Evolutionary conservation across 2,888 invertebrate genomes (phyloP).

Genomic region (Harpalus rubripes): DNA sequence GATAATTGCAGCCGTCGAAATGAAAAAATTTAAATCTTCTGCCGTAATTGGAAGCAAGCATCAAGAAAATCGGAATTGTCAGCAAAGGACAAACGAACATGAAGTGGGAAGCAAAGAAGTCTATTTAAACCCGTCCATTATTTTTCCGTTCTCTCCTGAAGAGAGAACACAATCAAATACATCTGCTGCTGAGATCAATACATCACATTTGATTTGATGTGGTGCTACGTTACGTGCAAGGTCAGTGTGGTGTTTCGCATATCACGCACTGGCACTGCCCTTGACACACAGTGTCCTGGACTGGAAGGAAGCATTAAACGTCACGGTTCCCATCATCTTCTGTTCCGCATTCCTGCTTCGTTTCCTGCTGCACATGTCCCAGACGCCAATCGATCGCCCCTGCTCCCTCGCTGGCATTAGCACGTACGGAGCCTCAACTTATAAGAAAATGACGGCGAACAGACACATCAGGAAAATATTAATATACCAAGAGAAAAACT

Average conservation of each 20-base stretch:
- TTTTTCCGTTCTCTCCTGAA: conserved; percentile 16
- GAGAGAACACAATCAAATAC: conserved; percentile 39
- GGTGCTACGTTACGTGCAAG: conserved; percentile 18
- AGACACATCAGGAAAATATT: too few relatives aligned
- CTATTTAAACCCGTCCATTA: conserved; percentile 39
- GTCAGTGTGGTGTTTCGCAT: conserved; percentile 22
- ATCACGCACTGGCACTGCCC: neutral
- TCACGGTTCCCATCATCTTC: conserved; percentile 46
- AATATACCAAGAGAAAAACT: too few relatives aligned
- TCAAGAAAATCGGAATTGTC: conserved; percentile 8
- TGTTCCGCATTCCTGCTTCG: conserved; percentile 38
- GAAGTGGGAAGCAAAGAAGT: neutral
- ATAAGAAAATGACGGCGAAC: neutral
- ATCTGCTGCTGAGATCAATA: conserved; percentile 44
- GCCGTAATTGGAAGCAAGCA: conserved; percentile 16
- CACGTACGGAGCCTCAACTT: neutral
- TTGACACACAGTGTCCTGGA: conserved; percentile 12
- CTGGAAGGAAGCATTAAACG: conserved; percentile 34
- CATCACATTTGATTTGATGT: conserved; percentile 40
- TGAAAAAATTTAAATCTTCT: conserved; percentile 17
- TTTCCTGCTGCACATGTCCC: conserved; percentile 43
- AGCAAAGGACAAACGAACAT: conserved; percentile 12
- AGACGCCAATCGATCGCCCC: conserved; percentile 26
- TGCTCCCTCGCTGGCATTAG: neutral
- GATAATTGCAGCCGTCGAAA: neutral